Conservation (phyloP, 2,888 invertebrate species). For the Pseudoips prasinana region DNA sequence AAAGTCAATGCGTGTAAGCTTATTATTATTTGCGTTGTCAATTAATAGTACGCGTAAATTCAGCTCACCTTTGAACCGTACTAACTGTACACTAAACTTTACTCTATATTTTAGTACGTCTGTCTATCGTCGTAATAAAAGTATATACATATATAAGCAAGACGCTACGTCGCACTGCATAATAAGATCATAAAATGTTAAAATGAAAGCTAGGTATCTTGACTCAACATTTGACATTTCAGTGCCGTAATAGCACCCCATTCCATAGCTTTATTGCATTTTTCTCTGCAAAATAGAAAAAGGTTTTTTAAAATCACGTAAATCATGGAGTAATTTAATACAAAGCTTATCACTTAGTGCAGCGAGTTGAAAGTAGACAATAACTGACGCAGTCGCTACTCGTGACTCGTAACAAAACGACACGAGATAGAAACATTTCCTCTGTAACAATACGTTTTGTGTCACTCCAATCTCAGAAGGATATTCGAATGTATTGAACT, state of each 20-base stretch:
- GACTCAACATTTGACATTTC: neutral
- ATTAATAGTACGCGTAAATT: no score
- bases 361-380: constrained; percentile 48
- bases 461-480: constrained; percentile 73
- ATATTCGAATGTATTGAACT: constrained; percentile 74
- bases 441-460: constrained; percentile 73
- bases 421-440: constrained; percentile 58
- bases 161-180: no score
- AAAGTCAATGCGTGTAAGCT: no score
- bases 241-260: neutral
- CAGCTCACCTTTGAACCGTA: no score
- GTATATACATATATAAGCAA: no score
- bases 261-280: neutral
- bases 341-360: constrained; percentile 30
- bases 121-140: no score
- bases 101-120: no score
- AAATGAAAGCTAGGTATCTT: constrained; percentile 3
- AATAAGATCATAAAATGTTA: constrained; percentile 10
- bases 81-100: no score
- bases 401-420: constrained; percentile 53
- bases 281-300: neutral
- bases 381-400: constrained; percentile 43
- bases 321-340: neutral
- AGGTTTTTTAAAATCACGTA: neutral
- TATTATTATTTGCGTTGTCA: no score